Base-by-base conservation (phyloP, 2,888 invertebrate species). In the Troides helena region DNA sequence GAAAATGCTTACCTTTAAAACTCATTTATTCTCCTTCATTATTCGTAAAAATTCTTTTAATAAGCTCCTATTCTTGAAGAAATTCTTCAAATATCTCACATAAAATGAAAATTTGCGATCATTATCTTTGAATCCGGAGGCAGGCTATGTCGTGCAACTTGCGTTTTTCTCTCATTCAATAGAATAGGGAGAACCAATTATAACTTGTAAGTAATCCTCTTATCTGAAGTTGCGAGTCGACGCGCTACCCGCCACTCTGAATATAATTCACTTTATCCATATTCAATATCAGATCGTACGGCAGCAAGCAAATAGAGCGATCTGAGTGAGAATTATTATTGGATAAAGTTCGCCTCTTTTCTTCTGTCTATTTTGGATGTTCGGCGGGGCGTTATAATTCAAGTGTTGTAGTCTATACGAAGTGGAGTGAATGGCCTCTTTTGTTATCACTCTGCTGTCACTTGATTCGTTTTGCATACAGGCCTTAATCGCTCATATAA, bases 221-320 rank as follows among this genome's bases (percentile, higher is more conserved):
- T 77, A 77, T 76, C 75, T 72, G 72, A 72, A 72, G 73, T 73
- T 74, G 75, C 73, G 74, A 75, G 73, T 74, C 85, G 86, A 81
- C 87, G 86, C 81, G 86, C 81, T 86, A 81, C 81, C 82, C 85
- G 85, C 85, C 86, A 86, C 86, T 87, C 87, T 79, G 85, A 85
- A 86, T 86, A 89, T 90, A 90, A 90, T 89, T 90, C 89, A 90
- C 88, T 90, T 90, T 90, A 89, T 90, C 89, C 88, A 90, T 90
- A 91, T 91, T 92, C 89, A 90, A 91, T 91, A 91, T 91, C 91
- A 89, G 88, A 89, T 89, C 88, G 88, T 82, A 85, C 88, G 87
- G 88, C 87, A 85, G 81, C 84, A 87, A 84, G 86, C 90, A 92
- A 92, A 91, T 90, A 90, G 88, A 90, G 85, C 89, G 88, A 87